These are phyloP conservation scores for Aporrectodea caliginosa DNA, from an alignment of 1,140 invertebrate species.

Conservation along the genomic window DNA sequence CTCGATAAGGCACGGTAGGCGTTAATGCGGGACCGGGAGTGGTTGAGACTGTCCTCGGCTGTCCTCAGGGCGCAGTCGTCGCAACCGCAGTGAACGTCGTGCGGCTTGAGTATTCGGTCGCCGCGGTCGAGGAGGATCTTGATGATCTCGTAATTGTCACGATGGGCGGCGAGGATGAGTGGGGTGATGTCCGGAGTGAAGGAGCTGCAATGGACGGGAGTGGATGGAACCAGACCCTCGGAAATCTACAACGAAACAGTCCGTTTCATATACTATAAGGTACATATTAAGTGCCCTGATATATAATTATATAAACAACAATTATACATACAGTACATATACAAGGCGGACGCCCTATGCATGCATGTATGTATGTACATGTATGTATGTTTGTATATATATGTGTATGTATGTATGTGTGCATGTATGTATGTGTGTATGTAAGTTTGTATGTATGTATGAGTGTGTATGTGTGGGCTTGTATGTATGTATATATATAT, in stretches of 20 bases:
- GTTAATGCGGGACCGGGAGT: conserved; percentile 84
- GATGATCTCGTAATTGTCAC: conserved; percentile 97
- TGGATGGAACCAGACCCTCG: background rate
- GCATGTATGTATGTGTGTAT: too few relatives aligned
- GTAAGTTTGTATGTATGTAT: too few relatives aligned
- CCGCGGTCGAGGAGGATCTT: conserved; percentile 83
- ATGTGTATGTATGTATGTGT: too few relatives aligned
- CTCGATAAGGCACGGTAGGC: conserved; percentile 86
- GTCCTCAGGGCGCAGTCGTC: conserved; percentile 59
- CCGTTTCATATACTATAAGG: too few relatives aligned
- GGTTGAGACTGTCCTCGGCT: conserved; percentile 70
- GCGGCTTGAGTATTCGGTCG: conserved; percentile 53
- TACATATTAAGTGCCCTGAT: too few relatives aligned
- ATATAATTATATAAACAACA: too few relatives aligned
- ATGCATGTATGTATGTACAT: too few relatives aligned
- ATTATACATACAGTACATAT: too few relatives aligned
- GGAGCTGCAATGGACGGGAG: conserved; percentile 42
- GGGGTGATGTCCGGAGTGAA: conserved; percentile 97
- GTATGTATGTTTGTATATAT: too few relatives aligned
- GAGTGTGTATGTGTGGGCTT: too few relatives aligned
- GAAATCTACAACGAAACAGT: background rate
- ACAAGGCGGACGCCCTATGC: too few relatives aligned
- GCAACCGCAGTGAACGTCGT: conserved; percentile 54
- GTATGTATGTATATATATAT: too few relatives aligned
- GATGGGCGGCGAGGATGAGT: conserved; percentile 87